Base-by-base conservation (phyloP, 2,888 invertebrate genomes). In the Drosophila colorata region DNA sequence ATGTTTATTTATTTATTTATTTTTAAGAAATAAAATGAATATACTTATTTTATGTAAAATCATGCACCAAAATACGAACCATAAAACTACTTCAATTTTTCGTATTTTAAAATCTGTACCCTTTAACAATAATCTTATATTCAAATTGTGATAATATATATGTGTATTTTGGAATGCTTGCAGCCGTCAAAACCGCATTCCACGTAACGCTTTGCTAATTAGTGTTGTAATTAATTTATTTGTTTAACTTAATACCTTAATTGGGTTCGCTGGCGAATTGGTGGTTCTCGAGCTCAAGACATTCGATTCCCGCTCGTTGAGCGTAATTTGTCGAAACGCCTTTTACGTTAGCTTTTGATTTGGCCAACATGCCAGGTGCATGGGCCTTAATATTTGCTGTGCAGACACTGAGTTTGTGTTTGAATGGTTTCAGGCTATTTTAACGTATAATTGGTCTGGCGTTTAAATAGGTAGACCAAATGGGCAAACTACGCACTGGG, bases 161-260 rank as follows among this genome's bases (percentile, higher is more conserved):
- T 31, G 18, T 28, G n/a, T 5, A 28, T 57, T 71, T 68, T 56
- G 55, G 63, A 72, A 68, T 57, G 52, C 46, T 38, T 49, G 35
- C 47, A 78, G 69, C 57, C 67, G 67, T 63, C 58, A 58, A 67
- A 63, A 44, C 40, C 44, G 52, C 78, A 80, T 87, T 80, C 78
- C 87, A 44, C 57, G 38, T 46, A 65, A 53, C 51, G 77, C 67
- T 47, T 47, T 47, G 55, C 55, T 82, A 79, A 86, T 81, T 79
- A 65, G 71, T 71, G 52, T 69, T 69, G 73, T 46, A 83, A 82
- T 83, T 83, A 64, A 66, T 72, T 66, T 60, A 72, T 72, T 79
- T 72, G 51, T 25, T 60, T 60, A 68, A 60, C 59, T 67, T 69
- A 68, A 69, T 74, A 64, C 53, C 77, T 48, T 87, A 82, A 82